phyloP scores from a whole-genome alignment of 2,888 invertebrate species.

The Pandemis corylana region DNA sequence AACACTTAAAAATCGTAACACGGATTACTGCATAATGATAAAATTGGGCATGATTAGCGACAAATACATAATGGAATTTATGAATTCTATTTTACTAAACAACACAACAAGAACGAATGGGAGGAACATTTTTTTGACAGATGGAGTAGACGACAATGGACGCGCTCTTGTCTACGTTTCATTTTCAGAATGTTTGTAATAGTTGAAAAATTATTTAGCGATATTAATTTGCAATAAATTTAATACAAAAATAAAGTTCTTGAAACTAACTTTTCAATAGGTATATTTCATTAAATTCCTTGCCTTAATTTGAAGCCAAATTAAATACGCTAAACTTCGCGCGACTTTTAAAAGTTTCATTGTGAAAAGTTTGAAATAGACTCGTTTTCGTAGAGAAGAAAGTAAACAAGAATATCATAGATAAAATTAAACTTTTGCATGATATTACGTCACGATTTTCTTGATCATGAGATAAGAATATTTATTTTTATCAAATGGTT shows the following conservation, averaged over 20 bases:
- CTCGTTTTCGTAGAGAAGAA: background rate
- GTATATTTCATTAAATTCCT: constrained; percentile 18
- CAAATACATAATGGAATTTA: constrained; percentile 33
- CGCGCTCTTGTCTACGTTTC: constrained; percentile 62
- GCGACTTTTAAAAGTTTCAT: constrained; percentile 34
- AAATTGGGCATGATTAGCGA: constrained; percentile 49
- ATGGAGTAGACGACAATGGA: constrained; percentile 59
- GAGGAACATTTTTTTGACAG: constrained; percentile 77
- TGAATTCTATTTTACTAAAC: constrained; percentile 48
- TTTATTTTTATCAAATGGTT: no score
- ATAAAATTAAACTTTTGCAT: background rate
- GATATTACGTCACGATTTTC: background rate
- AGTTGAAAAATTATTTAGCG: constrained; percentile 23
- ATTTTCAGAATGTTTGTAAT: constrained; percentile 52
- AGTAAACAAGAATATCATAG: no score
- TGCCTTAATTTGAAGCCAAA: constrained; percentile 2
- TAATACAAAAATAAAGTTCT: constrained; percentile 12
- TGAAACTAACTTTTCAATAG: background rate
- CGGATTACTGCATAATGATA: constrained; percentile 52
- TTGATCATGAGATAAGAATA: background rate
- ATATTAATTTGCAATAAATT: background rate
- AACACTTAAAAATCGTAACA: constrained; percentile 46
- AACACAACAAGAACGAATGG: constrained; percentile 65
- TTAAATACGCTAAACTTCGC: constrained; percentile 33
- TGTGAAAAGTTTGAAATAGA: background rate